Evolutionary conservation across 2,797 vertebrate genomes (phyloP), one percentile per base, ranked within the genome.

Genomic region (Sparidentex hasta): DNA sequence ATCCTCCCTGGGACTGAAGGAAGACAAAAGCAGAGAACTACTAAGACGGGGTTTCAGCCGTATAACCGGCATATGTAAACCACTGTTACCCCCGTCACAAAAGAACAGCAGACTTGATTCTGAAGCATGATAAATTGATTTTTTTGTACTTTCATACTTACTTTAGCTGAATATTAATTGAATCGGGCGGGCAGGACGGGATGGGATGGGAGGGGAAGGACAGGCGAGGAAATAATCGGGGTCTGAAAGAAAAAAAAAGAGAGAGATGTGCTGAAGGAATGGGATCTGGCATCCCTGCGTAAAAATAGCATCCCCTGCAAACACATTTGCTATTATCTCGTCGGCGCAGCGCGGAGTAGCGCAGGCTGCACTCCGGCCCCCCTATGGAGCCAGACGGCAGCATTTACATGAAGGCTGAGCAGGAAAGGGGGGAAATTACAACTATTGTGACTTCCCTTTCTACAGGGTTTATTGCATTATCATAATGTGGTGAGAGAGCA

Each of bases 251-350:
- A 29, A 72, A 77, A 77, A 80, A 64, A 43, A 27, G n/a, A 25
- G 25, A 38, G 57, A 83, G 87, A 87, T 83, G 81, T 90, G 90
- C 90, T 87, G 88, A 91, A 91, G 88, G 88, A 90, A 91, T 82
- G 76, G 78, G 82, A 91, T 92, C 85, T 88, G 87, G 90, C 90
- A 86, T 91, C 68, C 74, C 82, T 11, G 87, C 59, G 64, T 93
- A 94, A 94, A 95, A 95, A 94, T 94, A 93, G 88, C 88, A 93
- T 90, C 90, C 90, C 90, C 89, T 90, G 92, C 85, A 92, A 94
- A 92, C 88, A 92, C 86, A 77, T 89, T 85, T 88, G 90, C 92
- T 89, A 94, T 95, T 94, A 95, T 95, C 90, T 93, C 80, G 80
- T 86, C 52, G 87, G 80, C 78, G 84, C 85, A 84, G 90, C 58